Evolutionary conservation across 2,888 invertebrate species (phyloP), one percentile per base, ranked within the genome.

Genomic region (Seira musarum): DNA sequence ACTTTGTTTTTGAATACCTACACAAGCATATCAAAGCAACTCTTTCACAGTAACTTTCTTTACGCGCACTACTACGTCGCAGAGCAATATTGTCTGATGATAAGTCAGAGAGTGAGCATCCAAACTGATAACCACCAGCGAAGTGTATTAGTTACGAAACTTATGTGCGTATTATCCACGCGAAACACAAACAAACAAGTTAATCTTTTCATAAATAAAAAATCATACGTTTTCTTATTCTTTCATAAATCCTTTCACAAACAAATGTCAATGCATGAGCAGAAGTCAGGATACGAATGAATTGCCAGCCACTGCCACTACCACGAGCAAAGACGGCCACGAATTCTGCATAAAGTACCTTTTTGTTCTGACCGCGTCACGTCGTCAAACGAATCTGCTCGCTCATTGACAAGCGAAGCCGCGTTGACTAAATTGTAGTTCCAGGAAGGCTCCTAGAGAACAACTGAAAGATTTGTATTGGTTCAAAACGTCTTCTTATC

Each of bases 401-500:
- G 13, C 13, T 13, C 40, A 40, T 40, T 40, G 40, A 40, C 40
- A 40, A 40, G 40, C 13, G 24, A n/a, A n/a, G 24, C 22, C 2
- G 19, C 24, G 17, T 60, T 61, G 64, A 25, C 64, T 64, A 64
- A 24, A 64, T 40, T 57, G 70, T 66, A 75, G 75, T 75, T 76
- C 76, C 76, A 76, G 76, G 76, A 76, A 76, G 76, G 53, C 76
- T 76, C 76, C 76, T 46, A 69, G 64, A 76, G 69, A 76, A 76
- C 76, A 76, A 76, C 76, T 76, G 66, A 75, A 60, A 71, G 63
- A 71, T 71, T 60, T 61, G 64, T 64, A 63, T 71, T 71, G 71
- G 70, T 57, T 70, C 35, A 74, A 24, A 35, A 75, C 64, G 64
- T 73, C 73, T 73, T 65, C 65, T 73, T 25, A 53, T 64, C 73